phyloP scores from a whole-genome alignment of 2,113 vertebrate species.

The Machaerirhynchus nigripectus region DNA sequence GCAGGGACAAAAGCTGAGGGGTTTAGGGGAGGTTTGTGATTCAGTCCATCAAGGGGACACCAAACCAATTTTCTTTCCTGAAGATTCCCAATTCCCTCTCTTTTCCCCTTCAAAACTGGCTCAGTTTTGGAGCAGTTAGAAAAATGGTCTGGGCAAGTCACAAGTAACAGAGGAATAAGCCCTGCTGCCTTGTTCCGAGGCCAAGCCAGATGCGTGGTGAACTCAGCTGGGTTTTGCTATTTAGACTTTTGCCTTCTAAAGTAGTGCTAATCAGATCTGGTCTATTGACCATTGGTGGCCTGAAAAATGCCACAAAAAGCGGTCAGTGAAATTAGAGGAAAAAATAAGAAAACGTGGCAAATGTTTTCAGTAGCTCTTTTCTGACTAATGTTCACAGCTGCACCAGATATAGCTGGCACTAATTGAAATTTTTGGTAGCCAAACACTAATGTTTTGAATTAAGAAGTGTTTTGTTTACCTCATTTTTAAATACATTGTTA shows the following conservation, averaged over 20 bases:
- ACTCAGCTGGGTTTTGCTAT: neutral
- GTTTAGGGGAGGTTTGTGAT: neutral
- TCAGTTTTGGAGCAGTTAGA: neutral
- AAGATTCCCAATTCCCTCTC: neutral
- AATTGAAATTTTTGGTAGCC: neutral
- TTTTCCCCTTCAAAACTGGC: neutral
- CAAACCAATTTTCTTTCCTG: neutral
- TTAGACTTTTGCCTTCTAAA: neutral
- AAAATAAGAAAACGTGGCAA: neutral
- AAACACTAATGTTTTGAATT: neutral
- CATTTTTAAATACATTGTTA: neutral
- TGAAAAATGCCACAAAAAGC: neutral
- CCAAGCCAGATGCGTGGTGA: neutral
- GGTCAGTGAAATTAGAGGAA: neutral
- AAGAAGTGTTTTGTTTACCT: neutral
- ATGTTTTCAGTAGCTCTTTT: neutral
- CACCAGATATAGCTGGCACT: neutral
- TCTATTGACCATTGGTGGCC: neutral
- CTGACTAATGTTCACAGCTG: fast-evolving
- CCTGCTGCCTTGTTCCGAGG: neutral
- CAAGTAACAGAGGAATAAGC: neutral
- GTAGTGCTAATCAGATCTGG: neutral
- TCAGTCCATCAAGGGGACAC: neutral
- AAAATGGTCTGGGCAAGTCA: neutral
- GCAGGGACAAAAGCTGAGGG: neutral